These are phyloP conservation scores for Wasmannia auropunctata DNA, from an alignment of 1,140 invertebrate species.

Conservation along the genomic window DNA sequence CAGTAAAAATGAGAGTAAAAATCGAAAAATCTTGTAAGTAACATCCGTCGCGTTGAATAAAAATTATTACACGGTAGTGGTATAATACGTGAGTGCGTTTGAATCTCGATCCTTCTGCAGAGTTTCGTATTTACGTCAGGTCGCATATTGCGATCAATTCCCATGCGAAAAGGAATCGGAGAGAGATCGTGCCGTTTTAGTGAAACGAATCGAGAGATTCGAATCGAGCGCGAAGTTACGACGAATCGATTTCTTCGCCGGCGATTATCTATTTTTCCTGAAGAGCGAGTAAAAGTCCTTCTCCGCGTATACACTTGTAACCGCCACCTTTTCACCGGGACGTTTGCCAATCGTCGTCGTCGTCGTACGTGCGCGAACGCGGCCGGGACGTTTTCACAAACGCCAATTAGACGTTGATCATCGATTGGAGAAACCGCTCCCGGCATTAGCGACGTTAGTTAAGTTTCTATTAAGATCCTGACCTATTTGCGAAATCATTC, in stretches of 20 bases:
- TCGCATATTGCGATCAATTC: neutral
- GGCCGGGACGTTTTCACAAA: conserved; percentile 68
- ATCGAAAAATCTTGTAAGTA: neutral
- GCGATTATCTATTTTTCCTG: conserved; percentile 49
- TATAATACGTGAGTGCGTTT: neutral
- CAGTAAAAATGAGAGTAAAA: neutral
- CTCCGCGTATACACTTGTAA: neutral
- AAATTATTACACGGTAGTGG: neutral
- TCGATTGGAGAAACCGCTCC: conserved; percentile 70
- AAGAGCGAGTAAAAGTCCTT: conserved; percentile 61
- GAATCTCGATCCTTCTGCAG: neutral
- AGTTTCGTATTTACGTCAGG: neutral
- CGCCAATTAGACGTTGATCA: conserved; percentile 69
- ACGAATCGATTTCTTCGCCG: conserved; percentile 21
- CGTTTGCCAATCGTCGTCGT: conserved; percentile 31
- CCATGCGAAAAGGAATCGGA: neutral
- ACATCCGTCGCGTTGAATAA: neutral
- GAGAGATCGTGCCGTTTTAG: conserved; percentile 29
- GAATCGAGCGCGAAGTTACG: neutral
- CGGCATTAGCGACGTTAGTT: conserved; percentile 62
- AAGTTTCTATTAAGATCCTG: conserved; percentile 31
- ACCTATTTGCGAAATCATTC: conserved; percentile 59
- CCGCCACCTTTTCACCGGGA: conserved; percentile 13
- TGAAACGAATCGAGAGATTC: conserved; percentile 23
- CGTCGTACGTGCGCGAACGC: conserved; percentile 39